Conservation (phyloP, 2,888 invertebrate genomes). For the Eupeodes latifasciatus region DNA sequence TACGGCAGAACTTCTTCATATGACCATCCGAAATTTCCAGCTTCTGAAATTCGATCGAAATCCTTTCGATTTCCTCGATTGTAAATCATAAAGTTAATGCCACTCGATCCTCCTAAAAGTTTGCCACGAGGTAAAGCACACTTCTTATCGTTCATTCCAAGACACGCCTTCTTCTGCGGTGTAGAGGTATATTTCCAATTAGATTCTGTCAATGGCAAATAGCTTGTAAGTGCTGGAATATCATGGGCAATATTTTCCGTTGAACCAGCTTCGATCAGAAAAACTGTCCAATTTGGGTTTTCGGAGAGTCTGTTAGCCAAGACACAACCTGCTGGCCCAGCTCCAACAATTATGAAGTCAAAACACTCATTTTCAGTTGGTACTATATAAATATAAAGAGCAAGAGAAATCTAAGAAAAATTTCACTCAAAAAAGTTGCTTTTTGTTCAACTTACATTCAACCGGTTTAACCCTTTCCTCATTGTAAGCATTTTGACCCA, state of each 20-base stretch:
- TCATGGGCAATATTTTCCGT: conserved; percentile 15
- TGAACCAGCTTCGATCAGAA: conserved; percentile 85
- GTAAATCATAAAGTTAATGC: conserved; percentile 87
- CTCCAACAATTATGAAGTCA: conserved; percentile 85
- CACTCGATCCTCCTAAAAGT: conserved; percentile 85
- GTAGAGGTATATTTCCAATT: conserved; percentile 88
- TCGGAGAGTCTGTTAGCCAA: conserved; percentile 85
- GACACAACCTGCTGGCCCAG: conserved; percentile 85
- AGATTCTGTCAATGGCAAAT: conserved; percentile 82
- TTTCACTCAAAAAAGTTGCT: neutral
- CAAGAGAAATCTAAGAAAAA: neutral
- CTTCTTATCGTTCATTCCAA: conserved; percentile 81
- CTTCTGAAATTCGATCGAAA: conserved; percentile 87
- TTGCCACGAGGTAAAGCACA: conserved; percentile 85
- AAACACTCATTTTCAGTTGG: conserved; percentile 78
- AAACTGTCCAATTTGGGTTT: conserved; percentile 83
- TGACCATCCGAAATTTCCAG: conserved; percentile 89
- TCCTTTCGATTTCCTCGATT: conserved; percentile 88
- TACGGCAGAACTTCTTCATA: conserved; percentile 86
- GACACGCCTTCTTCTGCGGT: conserved; percentile 86
- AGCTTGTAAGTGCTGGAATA: conserved; percentile 48
- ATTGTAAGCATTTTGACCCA: conserved; percentile 8
- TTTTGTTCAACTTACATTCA: neutral
- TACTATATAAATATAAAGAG: neutral
- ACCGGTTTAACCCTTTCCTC: neutral